Evolutionary conservation across 2,888 invertebrate species (phyloP), one percentile per base, ranked within the genome.

Genomic region (Caenorhabditis uteleia): DNA sequence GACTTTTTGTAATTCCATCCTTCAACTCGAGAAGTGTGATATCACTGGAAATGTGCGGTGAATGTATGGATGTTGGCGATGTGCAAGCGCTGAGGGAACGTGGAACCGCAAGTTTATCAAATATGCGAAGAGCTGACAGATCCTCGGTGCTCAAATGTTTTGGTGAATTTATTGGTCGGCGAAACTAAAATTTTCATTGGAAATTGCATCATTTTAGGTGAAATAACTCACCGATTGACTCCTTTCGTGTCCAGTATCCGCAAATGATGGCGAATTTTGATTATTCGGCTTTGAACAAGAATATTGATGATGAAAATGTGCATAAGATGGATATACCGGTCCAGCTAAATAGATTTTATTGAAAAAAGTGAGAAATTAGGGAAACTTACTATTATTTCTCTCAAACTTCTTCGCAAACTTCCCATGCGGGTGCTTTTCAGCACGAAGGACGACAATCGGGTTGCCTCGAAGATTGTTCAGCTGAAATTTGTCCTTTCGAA

Each of bases 271-370:
- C 7, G n/a, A 34, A 16, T 39, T 39, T 29, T 7, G 8, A 14
- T 29, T 29, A 7, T 29, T 29, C 5, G 27, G 29, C 14, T 53
- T 57, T 3, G 45, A 25, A 18, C 44, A 40, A 3, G 62, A 31
- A 29, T 57, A 64, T 23, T 64, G 64, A 34, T 64, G 64, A 51
- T 64, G 64, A 34, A 64, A 64, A 14, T 57, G 57, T 6, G 64
- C 31, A 33, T 64, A 64, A 1, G 64, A 64, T 10, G 57, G 57
- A 26, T 45, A 64, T 42, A n/a, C 7, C 16, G 42, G 42, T 27
- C 27, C 27, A 16, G 3, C 42, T 12, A n/a, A 34, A n/a, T n/a
- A n/a, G n/a, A n/a, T n/a, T n/a, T n/a, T n/a, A n/a, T n/a, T n/a
- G n/a, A n/a, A n/a, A n/a, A n/a, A n/a, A n/a, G n/a, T n/a, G n/a